Evolutionary conservation across 2,888 invertebrate genomes (phyloP).

Genomic region (Tetranychus truncatus): DNA sequence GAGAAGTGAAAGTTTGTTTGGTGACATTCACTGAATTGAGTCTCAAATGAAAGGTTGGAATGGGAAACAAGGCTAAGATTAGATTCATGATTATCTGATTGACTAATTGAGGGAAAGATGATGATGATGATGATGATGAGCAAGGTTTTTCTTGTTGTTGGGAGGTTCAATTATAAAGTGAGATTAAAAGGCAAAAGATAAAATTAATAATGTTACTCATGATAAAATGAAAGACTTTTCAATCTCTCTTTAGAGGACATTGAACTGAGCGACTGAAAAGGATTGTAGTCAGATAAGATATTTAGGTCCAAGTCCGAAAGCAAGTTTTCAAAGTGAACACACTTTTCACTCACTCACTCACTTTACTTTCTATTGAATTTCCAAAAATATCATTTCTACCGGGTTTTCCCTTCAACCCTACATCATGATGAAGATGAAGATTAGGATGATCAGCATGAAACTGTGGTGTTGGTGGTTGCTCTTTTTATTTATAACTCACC

Average conservation of each 20-base stretch:
- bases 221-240: slow-evolving; percentile 2
- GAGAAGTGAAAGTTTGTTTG: neutral
- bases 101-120: neutral
- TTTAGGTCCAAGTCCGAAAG: neutral
- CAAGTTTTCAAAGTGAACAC: neutral
- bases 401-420: neutral
- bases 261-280: neutral
- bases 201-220: neutral
- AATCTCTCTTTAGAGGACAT: neutral
- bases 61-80: neutral
- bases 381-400: slow-evolving; percentile 5
- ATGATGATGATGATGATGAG: neutral
- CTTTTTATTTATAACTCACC: neutral
- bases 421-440: neutral
- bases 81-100: neutral
- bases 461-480: neutral
- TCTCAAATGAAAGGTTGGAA: neutral
- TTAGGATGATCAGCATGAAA: neutral
- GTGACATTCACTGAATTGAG: neutral
- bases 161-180: neutral
- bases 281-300: neutral
- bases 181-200: neutral
- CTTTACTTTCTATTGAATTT: neutral
- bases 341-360: neutral
- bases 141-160: neutral